phyloP scores from a whole-genome alignment of 2,113 vertebrate species.

The Scomber scombrus region DNA sequence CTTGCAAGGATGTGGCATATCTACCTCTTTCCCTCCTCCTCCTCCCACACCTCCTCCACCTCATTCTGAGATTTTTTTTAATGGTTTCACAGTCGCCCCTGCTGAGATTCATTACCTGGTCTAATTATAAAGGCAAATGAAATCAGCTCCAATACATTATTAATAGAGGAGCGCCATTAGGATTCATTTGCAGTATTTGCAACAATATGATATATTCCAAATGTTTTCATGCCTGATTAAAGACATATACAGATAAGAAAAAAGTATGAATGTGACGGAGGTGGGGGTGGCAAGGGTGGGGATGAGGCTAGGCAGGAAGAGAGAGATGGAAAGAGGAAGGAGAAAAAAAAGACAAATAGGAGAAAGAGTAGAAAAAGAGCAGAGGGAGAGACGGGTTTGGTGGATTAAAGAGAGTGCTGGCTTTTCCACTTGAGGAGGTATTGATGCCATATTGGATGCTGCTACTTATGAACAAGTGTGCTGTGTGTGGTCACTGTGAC shows the following conservation, averaged over 20 bases:
- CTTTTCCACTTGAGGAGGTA: constrained; percentile 72
- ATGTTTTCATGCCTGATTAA: constrained; percentile 85
- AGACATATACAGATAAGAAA: constrained; percentile 72
- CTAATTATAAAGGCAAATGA: constrained; percentile 90
- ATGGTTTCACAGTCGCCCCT: constrained; percentile 78
- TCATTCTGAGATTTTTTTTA: constrained; percentile 66
- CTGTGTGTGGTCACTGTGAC: constrained; percentile 67
- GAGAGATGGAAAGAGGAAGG: constrained; percentile 8
- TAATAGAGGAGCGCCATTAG: constrained; percentile 82
- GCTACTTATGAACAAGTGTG: constrained; percentile 72
- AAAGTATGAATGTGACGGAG: constrained; percentile 33
- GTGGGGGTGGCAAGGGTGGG: not conserved
- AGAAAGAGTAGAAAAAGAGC: constrained; percentile 3
- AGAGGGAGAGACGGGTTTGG: constrained; percentile 7
- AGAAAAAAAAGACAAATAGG: constrained; percentile 1
- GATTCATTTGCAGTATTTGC: constrained; percentile 84
- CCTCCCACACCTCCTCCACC: constrained; percentile 24
- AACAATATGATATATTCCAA: constrained; percentile 85
- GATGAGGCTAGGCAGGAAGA: constrained; percentile 18
- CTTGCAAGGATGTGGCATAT: constrained; percentile 64
- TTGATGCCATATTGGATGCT: constrained; percentile 72
- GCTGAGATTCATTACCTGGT: constrained; percentile 86
- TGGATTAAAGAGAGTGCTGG: constrained; percentile 60
- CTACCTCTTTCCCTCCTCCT: constrained; percentile 35
- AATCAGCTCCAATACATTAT: constrained; percentile 87